These are phyloP conservation scores for Mimas tiliae DNA, from an alignment of 2,888 invertebrate genomes.

Conservation along the genomic window DNA sequence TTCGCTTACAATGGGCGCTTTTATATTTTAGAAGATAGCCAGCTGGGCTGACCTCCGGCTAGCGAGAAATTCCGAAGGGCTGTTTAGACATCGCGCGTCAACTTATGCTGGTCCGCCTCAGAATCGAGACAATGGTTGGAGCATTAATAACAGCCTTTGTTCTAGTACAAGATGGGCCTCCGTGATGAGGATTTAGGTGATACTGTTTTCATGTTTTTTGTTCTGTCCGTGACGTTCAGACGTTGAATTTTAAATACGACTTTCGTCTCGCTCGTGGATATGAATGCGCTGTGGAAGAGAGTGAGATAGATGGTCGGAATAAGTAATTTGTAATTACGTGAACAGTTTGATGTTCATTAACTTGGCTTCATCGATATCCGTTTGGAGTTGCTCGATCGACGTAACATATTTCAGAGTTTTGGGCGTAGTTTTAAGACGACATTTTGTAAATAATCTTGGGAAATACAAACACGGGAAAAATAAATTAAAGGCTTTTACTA, in stretches of 20 bases:
- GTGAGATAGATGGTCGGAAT: neutral
- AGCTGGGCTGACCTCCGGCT: neutral
- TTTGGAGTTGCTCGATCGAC: too few relatives aligned
- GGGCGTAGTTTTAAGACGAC: too few relatives aligned
- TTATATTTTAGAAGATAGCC: conserved; percentile 63
- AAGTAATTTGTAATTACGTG: neutral
- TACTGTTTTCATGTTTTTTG: conserved; percentile 31
- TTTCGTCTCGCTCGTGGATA: neutral
- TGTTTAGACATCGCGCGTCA: conserved; percentile 48
- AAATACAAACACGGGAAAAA: too few relatives aligned
- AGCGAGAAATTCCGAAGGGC: conserved; percentile 4
- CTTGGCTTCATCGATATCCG: neutral
- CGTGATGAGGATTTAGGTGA: conserved; percentile 43
- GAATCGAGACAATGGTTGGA: conserved; percentile 74
- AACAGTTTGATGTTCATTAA: neutral
- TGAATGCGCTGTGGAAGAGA: neutral
- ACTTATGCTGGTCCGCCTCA: conserved; percentile 56
- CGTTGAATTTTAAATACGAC: conserved; percentile 18
- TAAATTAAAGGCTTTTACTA: too few relatives aligned
- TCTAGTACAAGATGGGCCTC: conserved; percentile 57
- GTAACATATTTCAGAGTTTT: too few relatives aligned
- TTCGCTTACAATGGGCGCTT: conserved; percentile 69
- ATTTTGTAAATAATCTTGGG: too few relatives aligned
- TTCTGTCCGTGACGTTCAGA: conserved; percentile 23
- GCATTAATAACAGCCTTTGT: conserved; percentile 83